phyloP scores from a whole-genome alignment of 2,113 vertebrate genomes.

The Cynopterus brachyotis region DNA sequence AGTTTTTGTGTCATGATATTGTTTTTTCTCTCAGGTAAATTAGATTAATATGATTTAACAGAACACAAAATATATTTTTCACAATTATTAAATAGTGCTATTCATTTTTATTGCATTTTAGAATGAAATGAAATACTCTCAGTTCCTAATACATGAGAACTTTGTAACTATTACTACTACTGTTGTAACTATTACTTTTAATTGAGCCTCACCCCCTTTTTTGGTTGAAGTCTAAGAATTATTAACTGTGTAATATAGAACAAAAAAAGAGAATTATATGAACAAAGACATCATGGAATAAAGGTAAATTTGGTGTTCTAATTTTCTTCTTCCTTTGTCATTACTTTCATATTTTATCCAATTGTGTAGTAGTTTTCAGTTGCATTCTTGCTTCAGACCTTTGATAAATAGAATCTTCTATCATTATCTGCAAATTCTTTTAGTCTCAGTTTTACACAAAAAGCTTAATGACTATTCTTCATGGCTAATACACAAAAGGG shows the following conservation, averaged over 20 bases:
- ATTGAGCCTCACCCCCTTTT: conserved; percentile 70
- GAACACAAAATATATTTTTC: conserved; percentile 77
- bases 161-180: conserved; percentile 77
- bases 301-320: conserved; percentile 76
- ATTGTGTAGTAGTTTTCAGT: conserved; percentile 57
- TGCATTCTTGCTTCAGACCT: conserved; percentile 68
- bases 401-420: conserved; percentile 73
- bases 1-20: conserved; percentile 58
- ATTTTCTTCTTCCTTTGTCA: conserved; percentile 77
- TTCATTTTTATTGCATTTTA: conserved; percentile 78
- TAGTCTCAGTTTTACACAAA: conserved; percentile 71
- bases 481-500: conserved; percentile 65
- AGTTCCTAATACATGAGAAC: conserved; percentile 77
- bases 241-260: conserved; percentile 78
- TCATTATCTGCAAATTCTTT: conserved; percentile 74
- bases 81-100: conserved; percentile 65
- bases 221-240: conserved; percentile 74
- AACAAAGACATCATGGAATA: conserved; percentile 76
- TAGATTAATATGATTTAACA: conserved; percentile 63
- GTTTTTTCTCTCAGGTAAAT: conserved; percentile 68
- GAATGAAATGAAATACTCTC: conserved; percentile 75
- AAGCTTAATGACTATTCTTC: conserved; percentile 67
- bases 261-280: conserved; percentile 80
- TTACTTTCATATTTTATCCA: conserved; percentile 75
- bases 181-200: conserved; percentile 51